Percentiles rank a stretch among this genome's conserved stretches.
These are phyloP conservation scores for Corythaixoides concolor DNA, from an alignment of 2,113 vertebrate genomes.

Conservation along the genomic window DNA sequence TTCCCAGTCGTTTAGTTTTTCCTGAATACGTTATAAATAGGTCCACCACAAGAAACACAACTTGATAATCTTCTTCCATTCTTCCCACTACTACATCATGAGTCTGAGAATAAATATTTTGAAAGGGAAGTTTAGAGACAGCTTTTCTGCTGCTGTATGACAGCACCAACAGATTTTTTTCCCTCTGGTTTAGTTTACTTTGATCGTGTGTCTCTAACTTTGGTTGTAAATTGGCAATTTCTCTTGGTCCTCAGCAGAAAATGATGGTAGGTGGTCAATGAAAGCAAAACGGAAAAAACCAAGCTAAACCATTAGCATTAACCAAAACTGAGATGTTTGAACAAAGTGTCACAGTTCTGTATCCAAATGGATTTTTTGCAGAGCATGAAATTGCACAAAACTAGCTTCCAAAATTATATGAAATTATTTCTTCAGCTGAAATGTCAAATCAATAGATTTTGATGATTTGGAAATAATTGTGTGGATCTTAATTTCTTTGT, in stretches of 20 bases:
- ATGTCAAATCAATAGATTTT: slow-evolving; percentile 64
- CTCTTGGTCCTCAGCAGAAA: not conserved
- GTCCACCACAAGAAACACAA: not conserved
- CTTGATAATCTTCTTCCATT: not conserved
- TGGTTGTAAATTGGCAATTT: not conserved
- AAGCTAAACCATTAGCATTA: not conserved
- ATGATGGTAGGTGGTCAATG: not conserved
- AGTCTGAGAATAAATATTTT: not conserved
- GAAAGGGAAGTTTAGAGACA: not conserved
- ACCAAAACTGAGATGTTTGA: not conserved
- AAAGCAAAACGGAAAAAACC: not conserved
- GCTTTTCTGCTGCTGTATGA: not conserved
- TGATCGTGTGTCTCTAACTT: not conserved
- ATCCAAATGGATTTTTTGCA: slow-evolving; percentile 64
- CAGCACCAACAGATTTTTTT: accelerated
- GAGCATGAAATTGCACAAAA: slow-evolving; percentile 65
- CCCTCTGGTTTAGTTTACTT: not conserved
- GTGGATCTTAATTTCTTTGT: slow-evolving; percentile 40
- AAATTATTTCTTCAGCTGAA: slow-evolving; percentile 60
- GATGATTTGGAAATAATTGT: slow-evolving; percentile 60
- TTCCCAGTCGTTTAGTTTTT: not conserved
- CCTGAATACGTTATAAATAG: accelerated
- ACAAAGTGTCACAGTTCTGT: slow-evolving; percentile 24
- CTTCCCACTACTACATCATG: not conserved
- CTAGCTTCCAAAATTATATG: slow-evolving; percentile 56